Evolutionary conservation across 2,113 vertebrate genomes (phyloP).

Genomic region (Indicator maculatus): DNA sequence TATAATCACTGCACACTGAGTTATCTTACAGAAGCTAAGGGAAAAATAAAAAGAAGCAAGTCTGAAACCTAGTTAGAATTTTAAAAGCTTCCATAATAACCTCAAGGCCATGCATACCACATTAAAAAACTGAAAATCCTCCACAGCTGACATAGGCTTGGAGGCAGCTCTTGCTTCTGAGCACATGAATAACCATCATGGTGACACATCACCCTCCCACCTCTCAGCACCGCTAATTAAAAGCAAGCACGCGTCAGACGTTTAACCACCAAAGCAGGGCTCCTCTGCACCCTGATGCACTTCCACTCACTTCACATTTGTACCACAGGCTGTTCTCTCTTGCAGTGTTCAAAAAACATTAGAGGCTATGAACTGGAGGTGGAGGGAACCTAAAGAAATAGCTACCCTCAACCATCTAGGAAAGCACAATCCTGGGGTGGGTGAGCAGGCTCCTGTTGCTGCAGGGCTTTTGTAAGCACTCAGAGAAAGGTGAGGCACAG

Average conservation of each 20-base stretch:
- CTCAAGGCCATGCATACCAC: conserved; percentile 50
- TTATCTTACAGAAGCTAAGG: conserved; percentile 7
- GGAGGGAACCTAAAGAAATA: not conserved
- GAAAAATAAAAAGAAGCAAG: conserved; percentile 54
- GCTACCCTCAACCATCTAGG: not conserved
- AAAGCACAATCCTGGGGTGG: not conserved
- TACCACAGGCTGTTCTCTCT: not conserved
- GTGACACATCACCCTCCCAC: conserved; percentile 37
- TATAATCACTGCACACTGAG: conserved; percentile 1
- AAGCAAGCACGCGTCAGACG: conserved; percentile 35
- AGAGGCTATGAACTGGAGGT: not conserved
- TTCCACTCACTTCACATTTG: not conserved
- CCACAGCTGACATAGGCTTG: conserved; percentile 34
- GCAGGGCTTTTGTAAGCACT: not conserved
- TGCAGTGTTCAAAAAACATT: not conserved
- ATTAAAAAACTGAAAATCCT: conserved; percentile 62
- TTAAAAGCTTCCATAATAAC: conserved; percentile 62
- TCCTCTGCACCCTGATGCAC: not conserved
- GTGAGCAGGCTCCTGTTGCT: not conserved
- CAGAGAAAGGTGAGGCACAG: not conserved
- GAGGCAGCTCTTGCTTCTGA: conserved; percentile 55
- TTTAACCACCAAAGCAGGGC: conserved; percentile 31
- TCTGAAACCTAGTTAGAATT: conserved; percentile 64
- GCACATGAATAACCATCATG: conserved; percentile 45
- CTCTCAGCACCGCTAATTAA: conserved; percentile 50